phyloP scores from a whole-genome alignment of 2,113 vertebrate genomes.

The Neodon shergylaensis region DNA sequence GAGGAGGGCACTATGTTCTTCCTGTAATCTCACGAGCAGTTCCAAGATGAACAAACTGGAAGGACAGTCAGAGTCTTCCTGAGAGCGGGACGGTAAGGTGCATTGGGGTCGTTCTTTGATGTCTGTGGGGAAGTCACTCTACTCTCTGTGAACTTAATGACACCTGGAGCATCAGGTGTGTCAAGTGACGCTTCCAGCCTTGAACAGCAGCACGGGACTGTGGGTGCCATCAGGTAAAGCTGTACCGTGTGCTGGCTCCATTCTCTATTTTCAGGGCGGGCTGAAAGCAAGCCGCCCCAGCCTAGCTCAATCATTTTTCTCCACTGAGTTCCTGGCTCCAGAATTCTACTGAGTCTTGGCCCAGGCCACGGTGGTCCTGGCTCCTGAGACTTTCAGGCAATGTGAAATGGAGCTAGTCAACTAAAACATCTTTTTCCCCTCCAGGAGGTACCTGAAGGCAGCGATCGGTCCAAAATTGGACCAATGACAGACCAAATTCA shows the following conservation, averaged over 20 bases:
- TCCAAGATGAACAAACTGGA: not conserved
- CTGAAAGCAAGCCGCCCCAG: not conserved
- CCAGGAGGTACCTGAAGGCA: not conserved
- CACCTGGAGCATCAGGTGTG: not conserved
- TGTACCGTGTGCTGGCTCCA: not conserved
- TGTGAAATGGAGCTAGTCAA: not conserved
- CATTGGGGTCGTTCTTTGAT: not conserved
- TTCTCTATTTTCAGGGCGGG: not conserved
- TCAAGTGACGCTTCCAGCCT: not conserved
- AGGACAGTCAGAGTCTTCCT: not conserved
- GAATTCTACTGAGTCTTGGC: not conserved
- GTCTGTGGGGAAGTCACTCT: not conserved
- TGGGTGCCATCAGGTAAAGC: not conserved
- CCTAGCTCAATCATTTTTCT: not conserved
- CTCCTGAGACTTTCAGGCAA: not conserved
- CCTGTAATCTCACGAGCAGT: not conserved
- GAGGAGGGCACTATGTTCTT: not conserved
- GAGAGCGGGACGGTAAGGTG: not conserved
- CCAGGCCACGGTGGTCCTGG: not conserved
- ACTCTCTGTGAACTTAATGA: not conserved
- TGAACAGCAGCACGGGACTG: rapidly evolving
- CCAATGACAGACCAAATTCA: not conserved
- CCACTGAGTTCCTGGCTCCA: not conserved
- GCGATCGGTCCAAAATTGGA: not conserved
- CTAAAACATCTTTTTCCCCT: not conserved